These are phyloP conservation scores for Barbus barbus DNA, from an alignment of 2,113 vertebrate genomes.

Conservation along the genomic window DNA sequence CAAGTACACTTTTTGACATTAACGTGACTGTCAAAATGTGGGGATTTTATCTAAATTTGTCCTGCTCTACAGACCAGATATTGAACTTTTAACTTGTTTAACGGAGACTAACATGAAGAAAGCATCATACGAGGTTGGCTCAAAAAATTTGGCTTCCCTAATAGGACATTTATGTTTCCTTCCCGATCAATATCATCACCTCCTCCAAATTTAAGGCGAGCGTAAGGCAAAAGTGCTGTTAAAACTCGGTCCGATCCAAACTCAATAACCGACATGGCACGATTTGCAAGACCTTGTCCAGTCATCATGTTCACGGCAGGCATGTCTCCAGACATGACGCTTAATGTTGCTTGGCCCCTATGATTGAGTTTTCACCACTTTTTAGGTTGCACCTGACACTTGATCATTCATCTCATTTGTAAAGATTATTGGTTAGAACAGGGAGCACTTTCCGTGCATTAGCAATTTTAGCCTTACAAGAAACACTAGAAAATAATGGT, in stretches of 20 bases:
- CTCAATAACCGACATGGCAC: conserved; percentile 72
- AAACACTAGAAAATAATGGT: conserved; percentile 68
- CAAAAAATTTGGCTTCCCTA: neutral
- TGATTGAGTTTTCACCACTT: conserved; percentile 98
- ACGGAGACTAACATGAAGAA: neutral
- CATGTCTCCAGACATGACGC: conserved; percentile 75
- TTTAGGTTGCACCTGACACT: conserved; percentile 95
- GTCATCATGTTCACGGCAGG: conserved; percentile 73
- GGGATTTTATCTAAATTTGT: too few relatives aligned
- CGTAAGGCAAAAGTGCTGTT: conserved; percentile 70
- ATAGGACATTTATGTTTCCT: conserved; percentile 20
- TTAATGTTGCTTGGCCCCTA: conserved; percentile 88
- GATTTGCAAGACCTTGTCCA: conserved; percentile 67
- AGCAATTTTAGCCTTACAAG: conserved; percentile 70
- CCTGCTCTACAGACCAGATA: neutral
- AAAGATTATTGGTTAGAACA: conserved; percentile 89
- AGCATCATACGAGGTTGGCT: neutral
- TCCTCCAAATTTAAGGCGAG: conserved; percentile 62
- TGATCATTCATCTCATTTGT: conserved; percentile 94
- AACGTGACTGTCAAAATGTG: neutral
- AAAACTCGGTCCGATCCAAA: conserved; percentile 77
- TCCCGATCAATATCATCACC: conserved; percentile 29
- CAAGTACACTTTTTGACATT: neutral
- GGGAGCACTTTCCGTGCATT: conserved; percentile 76
- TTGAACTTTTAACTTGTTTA: conserved; percentile 21